Conservation (phyloP, 2,113 vertebrate genomes). For the Cyrtonyx montezumae region DNA sequence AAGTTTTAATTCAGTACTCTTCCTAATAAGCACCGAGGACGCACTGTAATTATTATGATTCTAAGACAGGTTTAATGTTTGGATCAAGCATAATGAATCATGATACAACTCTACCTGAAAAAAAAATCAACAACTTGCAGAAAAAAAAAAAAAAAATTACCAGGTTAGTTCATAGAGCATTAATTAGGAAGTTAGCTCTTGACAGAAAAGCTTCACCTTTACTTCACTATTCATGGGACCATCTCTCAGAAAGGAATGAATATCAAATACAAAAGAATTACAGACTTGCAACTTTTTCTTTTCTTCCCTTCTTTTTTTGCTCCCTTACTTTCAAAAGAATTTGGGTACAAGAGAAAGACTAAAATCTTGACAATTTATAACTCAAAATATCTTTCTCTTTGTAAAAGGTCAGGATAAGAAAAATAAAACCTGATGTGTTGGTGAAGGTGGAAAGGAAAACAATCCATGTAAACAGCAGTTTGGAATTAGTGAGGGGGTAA, state of each 20-base stretch:
- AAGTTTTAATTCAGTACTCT: neutral
- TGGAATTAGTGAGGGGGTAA: neutral
- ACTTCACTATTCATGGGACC: neutral
- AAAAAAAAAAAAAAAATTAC: neutral
- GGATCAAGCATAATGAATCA: neutral
- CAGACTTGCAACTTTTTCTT: neutral
- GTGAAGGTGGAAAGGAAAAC: neutral
- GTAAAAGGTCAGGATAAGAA: neutral
- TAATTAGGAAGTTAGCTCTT: neutral
- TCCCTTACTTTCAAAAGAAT: neutral
- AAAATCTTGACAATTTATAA: neutral
- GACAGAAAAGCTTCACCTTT: neutral
- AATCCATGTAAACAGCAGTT: neutral
- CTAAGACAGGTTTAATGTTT: slow-evolving; percentile 34
- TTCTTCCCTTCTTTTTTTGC: neutral
- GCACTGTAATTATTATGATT: neutral
- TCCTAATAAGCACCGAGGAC: neutral
- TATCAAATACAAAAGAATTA: neutral
- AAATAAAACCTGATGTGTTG: neutral
- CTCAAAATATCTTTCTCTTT: neutral
- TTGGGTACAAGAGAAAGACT: neutral
- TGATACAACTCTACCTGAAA: neutral
- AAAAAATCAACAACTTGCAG: neutral
- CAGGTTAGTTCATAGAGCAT: neutral
- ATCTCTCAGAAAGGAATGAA: neutral